These are phyloP conservation scores for Portunus trituberculatus DNA, from an alignment of 1,140 invertebrate species.

Conservation along the genomic window DNA sequence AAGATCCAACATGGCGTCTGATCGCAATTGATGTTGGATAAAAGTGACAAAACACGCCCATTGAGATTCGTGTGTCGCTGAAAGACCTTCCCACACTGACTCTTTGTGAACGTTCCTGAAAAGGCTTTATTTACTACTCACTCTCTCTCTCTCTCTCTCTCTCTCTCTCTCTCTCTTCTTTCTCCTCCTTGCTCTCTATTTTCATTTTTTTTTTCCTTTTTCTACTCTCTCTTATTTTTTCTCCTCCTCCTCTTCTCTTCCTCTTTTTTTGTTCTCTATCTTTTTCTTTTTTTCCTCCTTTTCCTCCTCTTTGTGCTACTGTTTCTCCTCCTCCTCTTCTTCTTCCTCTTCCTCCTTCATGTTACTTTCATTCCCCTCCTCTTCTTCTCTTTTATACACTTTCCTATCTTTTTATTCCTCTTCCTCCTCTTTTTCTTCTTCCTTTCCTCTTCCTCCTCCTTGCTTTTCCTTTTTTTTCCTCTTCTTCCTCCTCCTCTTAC, in stretches of 20 bases:
- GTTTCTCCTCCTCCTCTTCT: neutral
- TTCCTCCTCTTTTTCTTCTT: neutral
- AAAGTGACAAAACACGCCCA: too few relatives aligned
- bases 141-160: neutral
- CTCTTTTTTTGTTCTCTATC: neutral
- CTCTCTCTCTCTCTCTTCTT: neutral
- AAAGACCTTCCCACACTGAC: too few relatives aligned
- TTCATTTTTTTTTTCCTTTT: neutral
- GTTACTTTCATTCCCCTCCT: neutral
- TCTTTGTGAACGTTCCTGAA: too few relatives aligned
- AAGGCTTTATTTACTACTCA: neutral
- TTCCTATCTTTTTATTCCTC: neutral
- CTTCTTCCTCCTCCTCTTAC: too few relatives aligned
- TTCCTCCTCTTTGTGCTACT: neutral
- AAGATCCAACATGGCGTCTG: too few relatives aligned
- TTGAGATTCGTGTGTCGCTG: too few relatives aligned
- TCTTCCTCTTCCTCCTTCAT: neutral
- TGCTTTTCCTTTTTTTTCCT: too few relatives aligned
- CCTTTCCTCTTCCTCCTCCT: neutral
- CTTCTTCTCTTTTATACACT: neutral
- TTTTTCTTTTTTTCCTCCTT: neutral
- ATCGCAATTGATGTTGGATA: too few relatives aligned
- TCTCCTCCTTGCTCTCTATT: neutral
- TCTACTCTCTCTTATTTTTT: neutral
- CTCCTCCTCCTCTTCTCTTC: neutral